Conservation (phyloP, 2,888 invertebrate species). For the Sphinx pinastri region DNA sequence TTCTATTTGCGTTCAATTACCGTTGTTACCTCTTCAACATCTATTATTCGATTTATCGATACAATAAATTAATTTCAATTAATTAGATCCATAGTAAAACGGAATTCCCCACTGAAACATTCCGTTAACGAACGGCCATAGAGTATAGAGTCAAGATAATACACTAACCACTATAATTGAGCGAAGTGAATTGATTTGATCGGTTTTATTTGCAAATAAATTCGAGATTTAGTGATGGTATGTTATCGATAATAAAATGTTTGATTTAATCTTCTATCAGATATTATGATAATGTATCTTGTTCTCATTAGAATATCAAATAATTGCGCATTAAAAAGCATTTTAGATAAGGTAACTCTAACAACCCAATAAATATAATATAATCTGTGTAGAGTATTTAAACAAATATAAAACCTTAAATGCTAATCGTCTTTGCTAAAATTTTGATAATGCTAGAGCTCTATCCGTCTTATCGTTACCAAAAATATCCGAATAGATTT, state of each 20-base stretch:
- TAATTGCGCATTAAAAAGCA: too few relatives aligned
- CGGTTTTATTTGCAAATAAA: slow-evolving; percentile 62
- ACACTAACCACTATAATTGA: slow-evolving; percentile 55
- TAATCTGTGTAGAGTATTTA: too few relatives aligned
- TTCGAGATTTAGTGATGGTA: slow-evolving; percentile 50
- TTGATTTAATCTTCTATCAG: too few relatives aligned
- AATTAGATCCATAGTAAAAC: slow-evolving; percentile 30
- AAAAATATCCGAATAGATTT: too few relatives aligned
- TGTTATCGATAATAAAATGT: neutral
- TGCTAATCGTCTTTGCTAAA: too few relatives aligned
- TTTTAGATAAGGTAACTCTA: too few relatives aligned
- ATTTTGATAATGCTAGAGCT: too few relatives aligned
- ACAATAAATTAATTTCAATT: slow-evolving; percentile 29
- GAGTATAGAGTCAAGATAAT: slow-evolving; percentile 34
- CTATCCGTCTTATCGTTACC: too few relatives aligned
- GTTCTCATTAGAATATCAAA: too few relatives aligned
- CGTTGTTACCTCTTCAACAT: neutral
- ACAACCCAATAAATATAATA: too few relatives aligned
- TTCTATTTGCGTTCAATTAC: neutral
- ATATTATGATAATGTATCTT: too few relatives aligned
- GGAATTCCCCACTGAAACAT: slow-evolving; percentile 25
- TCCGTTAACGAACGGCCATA: slow-evolving; percentile 27
- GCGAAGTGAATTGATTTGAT: slow-evolving; percentile 63
- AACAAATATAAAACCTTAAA: too few relatives aligned
- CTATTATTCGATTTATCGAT: neutral